Evolutionary conservation across 2,113 vertebrate species (phyloP), one percentile per base, ranked within the genome.

Genomic region (Carollia perspicillata): DNA sequence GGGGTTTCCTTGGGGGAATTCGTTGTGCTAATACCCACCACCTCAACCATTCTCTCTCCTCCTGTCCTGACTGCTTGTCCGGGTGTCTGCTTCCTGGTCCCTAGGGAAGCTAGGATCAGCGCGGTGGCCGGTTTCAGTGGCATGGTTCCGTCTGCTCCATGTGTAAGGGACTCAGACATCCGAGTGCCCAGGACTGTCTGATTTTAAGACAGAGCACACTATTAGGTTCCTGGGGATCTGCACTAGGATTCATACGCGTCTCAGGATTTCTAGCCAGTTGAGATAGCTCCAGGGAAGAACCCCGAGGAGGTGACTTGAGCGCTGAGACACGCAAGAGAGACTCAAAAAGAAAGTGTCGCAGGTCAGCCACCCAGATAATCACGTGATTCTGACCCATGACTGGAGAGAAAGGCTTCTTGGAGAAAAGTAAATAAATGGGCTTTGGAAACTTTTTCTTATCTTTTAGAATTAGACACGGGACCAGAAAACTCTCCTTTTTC

Each of bases 101-200:
- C 53, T 53, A 42, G n/a, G 26, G 74, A 71, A 55, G 14, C 6
- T 8, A 42, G 1, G 44, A 6, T 55, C 40, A 65, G 30, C 23
- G 6, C 1, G 28, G 72, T 3, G 1, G 47, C 71, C 66, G 5
- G 60, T 30, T 13, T 13, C 60, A 30, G 28, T 0, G 28, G 12
- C 28, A 6, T 63, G 60, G 60, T 14, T 63, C 60, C 12, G 13
- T 42, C 55, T 35, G 0, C 33, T 33, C 14, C 53, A 5, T 0
- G 0, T 10, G 26, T 18, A 8, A 35, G 79, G 42, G 14, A 3
- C 65, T 11, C 12, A 0, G 55, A 17, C 0, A 1, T 35, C 2
- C 0, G 8, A 4, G 28, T 47, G 20, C 12, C 74, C 42, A 4
- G 37, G 53, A 20, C 49, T 6, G 0, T 30, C 44, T 37, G 68